Evolutionary conservation across 1,140 invertebrate genomes (phyloP), one percentile per base, ranked within the genome.

Genomic region (Colletes latitarsis): DNA sequence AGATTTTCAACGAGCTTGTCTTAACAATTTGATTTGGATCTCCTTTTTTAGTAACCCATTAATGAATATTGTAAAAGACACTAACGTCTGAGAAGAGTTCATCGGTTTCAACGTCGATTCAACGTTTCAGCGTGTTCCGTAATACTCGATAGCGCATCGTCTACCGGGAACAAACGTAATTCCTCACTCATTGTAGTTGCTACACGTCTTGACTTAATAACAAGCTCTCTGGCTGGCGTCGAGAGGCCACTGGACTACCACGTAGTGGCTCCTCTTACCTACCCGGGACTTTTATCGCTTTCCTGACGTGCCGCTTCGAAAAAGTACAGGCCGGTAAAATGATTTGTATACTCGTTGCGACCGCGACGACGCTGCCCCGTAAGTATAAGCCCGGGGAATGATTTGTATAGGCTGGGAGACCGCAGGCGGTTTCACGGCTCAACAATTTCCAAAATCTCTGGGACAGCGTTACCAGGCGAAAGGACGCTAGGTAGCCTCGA

Each of bases 191-290:
- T 85, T 76, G 83, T 82, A 85, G 79, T 85, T 85, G 83, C 70
- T 85, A 81, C 83, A 85, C 83, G 79, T 85, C 83, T 84, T 82
- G 74, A 63, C 79, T 83, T 87, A 87, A 86, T 87, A 87, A 87
- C 84, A 82, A 86, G 85, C 73, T 79, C 72, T 80, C 76, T 71
- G 57, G 2, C 81, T 83, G 63, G 81, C 71, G 58, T 68, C n/a
- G 73, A 67, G 21, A 69, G 19, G 71, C 75, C 84, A 66, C 64
- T 30, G 72, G 62, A 85, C 68, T 76, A 76, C 71, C 71, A 19
- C n/a, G 4, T 41, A 52, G 81, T 76, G 81, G 72, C 85, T 86
- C 72, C 68, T 80, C 76, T 80, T 81, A 63, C 84, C 63, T 60
- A 62, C 60, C 73, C 79, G 58, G 64, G 75, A 86, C 76, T 86